Evolutionary conservation across 2,888 invertebrate genomes (phyloP).

Genomic region (Drosophila paramelanica): DNA sequence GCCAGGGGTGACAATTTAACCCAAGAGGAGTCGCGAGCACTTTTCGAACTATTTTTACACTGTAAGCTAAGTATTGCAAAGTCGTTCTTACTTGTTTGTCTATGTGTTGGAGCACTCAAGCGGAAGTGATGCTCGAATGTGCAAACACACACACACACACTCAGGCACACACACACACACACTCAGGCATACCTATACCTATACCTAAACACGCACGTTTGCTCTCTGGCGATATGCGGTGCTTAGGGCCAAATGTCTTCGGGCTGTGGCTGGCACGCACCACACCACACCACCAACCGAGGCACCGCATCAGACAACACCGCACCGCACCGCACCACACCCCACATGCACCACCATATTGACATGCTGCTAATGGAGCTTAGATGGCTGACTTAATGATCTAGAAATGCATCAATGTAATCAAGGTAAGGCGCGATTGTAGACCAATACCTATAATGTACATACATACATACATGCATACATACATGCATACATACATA

Average conservation of each 20-base stretch:
- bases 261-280: constrained; percentile 42
- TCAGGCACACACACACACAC: constrained; percentile 23
- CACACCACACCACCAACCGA: neutral
- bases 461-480: too few relatives aligned
- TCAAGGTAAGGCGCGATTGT: constrained; percentile 59
- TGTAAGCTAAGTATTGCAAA: neutral
- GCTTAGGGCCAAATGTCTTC: constrained; percentile 45
- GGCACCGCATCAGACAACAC: constrained; percentile 4
- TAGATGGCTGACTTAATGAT: constrained; percentile 72
- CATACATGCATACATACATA: too few relatives aligned
- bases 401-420: constrained; percentile 78
- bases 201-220: constrained; percentile 13
- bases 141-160: constrained; percentile 31
- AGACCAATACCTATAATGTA: too few relatives aligned
- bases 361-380: constrained; percentile 68
- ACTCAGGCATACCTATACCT: constrained; percentile 5
- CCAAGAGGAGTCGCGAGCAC: too few relatives aligned
- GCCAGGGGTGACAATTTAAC: too few relatives aligned
- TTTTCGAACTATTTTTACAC: too few relatives aligned
- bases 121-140: constrained; percentile 65
- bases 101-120: constrained; percentile 60
- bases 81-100: constrained; percentile 24
- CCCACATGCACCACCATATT: constrained; percentile 21
- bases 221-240: constrained; percentile 22
- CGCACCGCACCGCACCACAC: constrained; percentile 5